phyloP scores from a whole-genome alignment of 2,888 invertebrate genomes.

The Lottia scabra region DNA sequence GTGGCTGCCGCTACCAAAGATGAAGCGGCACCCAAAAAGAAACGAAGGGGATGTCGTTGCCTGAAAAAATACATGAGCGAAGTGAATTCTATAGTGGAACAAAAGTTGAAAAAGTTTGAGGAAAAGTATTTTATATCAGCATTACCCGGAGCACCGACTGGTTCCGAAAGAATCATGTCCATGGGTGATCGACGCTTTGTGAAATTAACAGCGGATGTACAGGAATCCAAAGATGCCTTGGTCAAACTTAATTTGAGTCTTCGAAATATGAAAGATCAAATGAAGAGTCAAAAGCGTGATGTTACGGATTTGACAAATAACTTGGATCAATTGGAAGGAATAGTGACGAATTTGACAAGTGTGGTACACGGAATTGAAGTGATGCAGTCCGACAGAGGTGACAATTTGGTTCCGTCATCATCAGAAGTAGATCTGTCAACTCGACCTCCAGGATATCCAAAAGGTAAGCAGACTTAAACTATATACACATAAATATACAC shows the following conservation, averaged over 20 bases:
- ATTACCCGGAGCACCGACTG: neutral
- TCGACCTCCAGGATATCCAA: neutral
- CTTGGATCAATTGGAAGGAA: conserved; percentile 13
- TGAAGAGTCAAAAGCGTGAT: conserved; percentile 14
- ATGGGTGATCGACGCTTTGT: conserved; percentile 11
- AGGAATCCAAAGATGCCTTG: conserved; percentile 15
- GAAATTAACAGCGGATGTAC: conserved; percentile 17
- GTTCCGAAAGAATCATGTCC: neutral
- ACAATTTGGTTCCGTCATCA: neutral
- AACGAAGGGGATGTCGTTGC: conserved; percentile 14
- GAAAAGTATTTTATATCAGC: conserved; percentile 14
- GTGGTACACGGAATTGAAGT: conserved; percentile 14
- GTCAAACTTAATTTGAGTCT: conserved; percentile 8
- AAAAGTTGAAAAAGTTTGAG: conserved; percentile 17
- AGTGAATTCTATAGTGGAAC: conserved; percentile 16
- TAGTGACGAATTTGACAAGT: conserved; percentile 13
- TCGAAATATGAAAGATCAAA: conserved; percentile 15
- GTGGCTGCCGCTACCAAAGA: neutral
- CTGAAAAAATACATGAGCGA: conserved; percentile 16
- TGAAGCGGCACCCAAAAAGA: conserved; percentile 12
- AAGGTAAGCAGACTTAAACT: neutral
- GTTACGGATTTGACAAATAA: neutral
- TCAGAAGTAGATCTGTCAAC: neutral
- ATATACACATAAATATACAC: too few species aligned
- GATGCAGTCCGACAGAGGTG: neutral